These are phyloP conservation scores for Drosophila rubida DNA, from an alignment of 2,888 invertebrate genomes.

Conservation along the genomic window DNA sequence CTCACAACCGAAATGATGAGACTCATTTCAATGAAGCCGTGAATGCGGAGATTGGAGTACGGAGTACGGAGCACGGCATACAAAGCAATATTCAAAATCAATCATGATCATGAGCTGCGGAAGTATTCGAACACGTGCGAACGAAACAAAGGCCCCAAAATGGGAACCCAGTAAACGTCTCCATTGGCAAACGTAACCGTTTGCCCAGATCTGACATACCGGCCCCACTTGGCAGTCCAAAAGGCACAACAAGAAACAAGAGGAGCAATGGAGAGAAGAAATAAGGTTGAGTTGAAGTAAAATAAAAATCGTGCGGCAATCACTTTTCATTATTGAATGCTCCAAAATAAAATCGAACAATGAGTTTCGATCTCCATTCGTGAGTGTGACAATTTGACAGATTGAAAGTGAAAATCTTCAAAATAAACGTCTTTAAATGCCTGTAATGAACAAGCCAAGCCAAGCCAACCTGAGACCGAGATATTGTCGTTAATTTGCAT, in stretches of 20 bases:
- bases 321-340: constrained; percentile 66
- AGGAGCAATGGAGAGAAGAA: neutral
- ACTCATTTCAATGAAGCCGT: constrained; percentile 26
- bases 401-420: constrained; percentile 73
- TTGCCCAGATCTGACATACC: constrained; percentile 43
- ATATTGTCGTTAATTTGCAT: constrained; percentile 72
- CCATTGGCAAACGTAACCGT: constrained; percentile 33
- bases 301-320: constrained; percentile 63
- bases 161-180: constrained; percentile 23
- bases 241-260: constrained; percentile 34
- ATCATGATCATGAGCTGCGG: constrained; percentile 51
- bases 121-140: constrained; percentile 70
- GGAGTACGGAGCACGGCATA: constrained; percentile 22
- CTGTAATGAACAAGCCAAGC: constrained; percentile 40
- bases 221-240: constrained; percentile 48
- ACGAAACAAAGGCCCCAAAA: constrained; percentile 19
- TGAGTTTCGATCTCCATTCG: constrained; percentile 47
- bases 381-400: constrained; percentile 74
- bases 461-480: constrained; percentile 19
- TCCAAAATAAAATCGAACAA: constrained; percentile 51
- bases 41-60: neutral
- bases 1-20: constrained; percentile 28
- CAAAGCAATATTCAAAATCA: constrained; percentile 33
- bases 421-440: constrained; percentile 65
- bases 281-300: constrained; percentile 32